Base-by-base conservation (phyloP, 1,140 invertebrate genomes). In the Stegodyphus mimosarum region DNA sequence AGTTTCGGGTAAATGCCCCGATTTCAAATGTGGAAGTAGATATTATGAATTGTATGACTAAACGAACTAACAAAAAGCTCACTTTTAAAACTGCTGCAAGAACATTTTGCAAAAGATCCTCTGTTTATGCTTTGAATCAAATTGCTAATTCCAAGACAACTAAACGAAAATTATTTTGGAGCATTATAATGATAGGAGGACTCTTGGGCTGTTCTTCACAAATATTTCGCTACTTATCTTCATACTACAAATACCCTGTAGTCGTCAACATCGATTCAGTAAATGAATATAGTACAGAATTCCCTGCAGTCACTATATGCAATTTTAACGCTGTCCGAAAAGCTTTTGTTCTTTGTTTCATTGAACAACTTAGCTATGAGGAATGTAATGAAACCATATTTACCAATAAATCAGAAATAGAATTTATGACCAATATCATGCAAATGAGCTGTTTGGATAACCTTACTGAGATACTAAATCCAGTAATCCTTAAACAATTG, bases 241-340 rank as follows among this genome's bases (percentile, higher is more conserved):
- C 67, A 0, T 85, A 85, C 55, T 85, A 71, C 53, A 5, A 15
- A 33, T 85, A 85, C 49, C 83, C 83, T 0, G 83, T 85, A 13
- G 75, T 85, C 7, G 69, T 78, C 7, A 85, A 77, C 6, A 72
- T 78, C 6, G 74, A 85, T 53, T 71, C 75, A 5, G 64, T 64
- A 15, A 85, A 63, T 10, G 11, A 13, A 5, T 64, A 71, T 10
- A 78, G 51, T 13, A 74, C 64, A 52, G 18, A 64, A 4, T 85
- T 85, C 64, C 75, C 83, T 4, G 75, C 74, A 13, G 83, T 85
- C 6, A 85, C 83, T n/a, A 63, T 85, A 7, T 85, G 83, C 60
- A 85, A 85, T 51, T 49, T 85, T 13, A 85, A 85, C 55, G 50
- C 6, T 15, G 18, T 85, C 5, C 60, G 10, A 5, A 84, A 49